These are phyloP conservation scores for Chironex yamaguchii DNA, from an alignment of 30 jellyfish, hydroid and myxozoan genomes.

Conservation along the genomic window DNA sequence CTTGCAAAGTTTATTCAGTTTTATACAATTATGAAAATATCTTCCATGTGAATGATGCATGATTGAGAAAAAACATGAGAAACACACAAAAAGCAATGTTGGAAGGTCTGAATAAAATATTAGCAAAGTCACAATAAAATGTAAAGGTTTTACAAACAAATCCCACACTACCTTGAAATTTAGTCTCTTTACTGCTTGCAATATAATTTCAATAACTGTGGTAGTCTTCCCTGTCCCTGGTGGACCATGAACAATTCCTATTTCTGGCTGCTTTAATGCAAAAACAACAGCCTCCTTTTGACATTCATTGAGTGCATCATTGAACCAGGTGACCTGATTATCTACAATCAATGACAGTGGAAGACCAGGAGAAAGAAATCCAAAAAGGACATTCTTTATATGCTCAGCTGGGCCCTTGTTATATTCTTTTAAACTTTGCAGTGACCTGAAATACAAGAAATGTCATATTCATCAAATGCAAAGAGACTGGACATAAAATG, in stretches of 20 bases:
- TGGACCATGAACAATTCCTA: constrained; percentile 94
- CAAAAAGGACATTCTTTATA: constrained; percentile 63
- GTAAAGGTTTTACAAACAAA: neutral
- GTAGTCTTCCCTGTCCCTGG: constrained; percentile 99
- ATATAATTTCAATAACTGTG: constrained; percentile 84
- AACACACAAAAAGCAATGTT: too few species aligned
- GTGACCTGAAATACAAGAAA: constrained; percentile 57
- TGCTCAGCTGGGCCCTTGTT: constrained; percentile 43
- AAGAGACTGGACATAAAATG: neutral
- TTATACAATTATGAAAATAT: too few species aligned
- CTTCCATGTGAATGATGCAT: too few species aligned
- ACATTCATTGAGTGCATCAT: constrained; percentile 64
- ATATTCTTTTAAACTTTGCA: constrained; percentile 21
- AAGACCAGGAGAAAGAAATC: constrained; percentile 10
- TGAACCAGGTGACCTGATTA: constrained; percentile 29
- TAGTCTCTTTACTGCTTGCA: constrained; percentile 76
- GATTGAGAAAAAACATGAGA: too few species aligned
- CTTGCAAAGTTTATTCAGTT: too few species aligned
- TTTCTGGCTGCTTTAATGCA: constrained; percentile 78
- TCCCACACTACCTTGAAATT: constrained; percentile 76
- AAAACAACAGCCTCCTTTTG: constrained; percentile 86
- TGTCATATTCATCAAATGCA: neutral
- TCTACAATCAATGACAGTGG: constrained; percentile 33
- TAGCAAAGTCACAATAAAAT: too few species aligned
- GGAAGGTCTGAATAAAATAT: too few species aligned